Evolutionary conservation across 2,113 vertebrate species (phyloP).

Genomic region (Coryphaenoides rupestris): DNA sequence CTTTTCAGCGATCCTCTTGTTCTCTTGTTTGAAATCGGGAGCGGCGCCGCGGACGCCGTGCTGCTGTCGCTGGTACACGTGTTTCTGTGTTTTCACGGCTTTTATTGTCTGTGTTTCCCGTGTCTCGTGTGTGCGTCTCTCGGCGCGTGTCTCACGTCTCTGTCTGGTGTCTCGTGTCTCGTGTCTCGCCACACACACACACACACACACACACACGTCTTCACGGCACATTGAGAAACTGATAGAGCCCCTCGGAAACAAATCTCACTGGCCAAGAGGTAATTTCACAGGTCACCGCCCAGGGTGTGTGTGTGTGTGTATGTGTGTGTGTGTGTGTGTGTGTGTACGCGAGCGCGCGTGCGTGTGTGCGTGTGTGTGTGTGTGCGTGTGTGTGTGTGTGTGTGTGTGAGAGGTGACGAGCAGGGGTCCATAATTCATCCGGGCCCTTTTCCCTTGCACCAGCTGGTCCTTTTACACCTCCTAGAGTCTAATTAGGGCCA

Average conservation of each 20-base stretch:
- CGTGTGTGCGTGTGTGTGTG: neutral
- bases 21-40: no score
- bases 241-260: conserved; percentile 66
- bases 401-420: conserved; percentile 57
- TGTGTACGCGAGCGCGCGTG: neutral
- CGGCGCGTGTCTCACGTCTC: neutral
- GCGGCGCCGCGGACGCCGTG: no score
- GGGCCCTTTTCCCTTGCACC: conserved; percentile 55
- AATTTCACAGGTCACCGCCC: conserved; percentile 74
- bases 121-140: no score
- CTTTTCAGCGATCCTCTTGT: no score
- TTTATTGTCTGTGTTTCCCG: no score
- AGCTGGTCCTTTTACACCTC: conserved; percentile 64
- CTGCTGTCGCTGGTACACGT: no score
- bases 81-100: no score
- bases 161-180: neutral
- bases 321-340: conserved; percentile 7
- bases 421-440: conserved; percentile 67
- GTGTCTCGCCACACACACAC: conserved; percentile 3
- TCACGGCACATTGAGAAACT: conserved; percentile 64
- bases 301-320: conserved; percentile 31
- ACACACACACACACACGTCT: conserved; percentile 57
- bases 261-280: conserved; percentile 59
- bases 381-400: conserved; percentile 2
- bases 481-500: conserved; percentile 56